Evolutionary conservation across 2,113 vertebrate genomes (phyloP), one percentile per base, ranked within the genome.

Genomic region (Tricholaema leucomelas): DNA sequence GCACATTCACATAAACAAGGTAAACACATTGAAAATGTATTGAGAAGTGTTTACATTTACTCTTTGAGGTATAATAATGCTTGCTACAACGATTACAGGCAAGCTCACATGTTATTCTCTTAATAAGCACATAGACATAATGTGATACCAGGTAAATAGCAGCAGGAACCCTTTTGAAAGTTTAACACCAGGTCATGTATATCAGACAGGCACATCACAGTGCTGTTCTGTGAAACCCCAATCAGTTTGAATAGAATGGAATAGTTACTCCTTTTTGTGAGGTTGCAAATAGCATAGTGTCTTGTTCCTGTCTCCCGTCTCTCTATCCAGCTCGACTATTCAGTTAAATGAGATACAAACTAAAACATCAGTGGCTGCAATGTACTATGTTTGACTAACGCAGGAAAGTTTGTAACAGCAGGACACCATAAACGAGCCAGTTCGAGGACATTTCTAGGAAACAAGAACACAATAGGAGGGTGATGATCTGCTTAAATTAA

Each of bases 361-460:
- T 70, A 80, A 56, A 91, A 64, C 11, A 79, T 14, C n/a, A 71
- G 18, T 38, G 35, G 27, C 31, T 83, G 15, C 27, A 56, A 18
- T 15, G 9, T n/a, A 59, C 38, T 50, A 10, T 48, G 38, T 81
- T 78, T 90, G 58, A 74, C 35, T 80, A 74, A 77, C 11, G 4
- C 19, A 89, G 31, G 27, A 78, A 55, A 20, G 17, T n/a, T 94
- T 23, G 2, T 85, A 80, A 56, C 72, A 91, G n/a, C 69, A 67
- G 56, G 17, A 78, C n/a, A 42, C 18, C 12, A 33, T 17, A 86
- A 73, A 92, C 5, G 12, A 38, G 38, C 23, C 27, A 0, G 0
- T 83, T 86, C 58, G 65, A 85, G 56, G 52, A 54, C 61, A 90
- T 73, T 92, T 95, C 91, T 91, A 94, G 80, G 85, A 90, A 96